Base-by-base conservation (phyloP, 2,113 vertebrate genomes). In the Megaceryle torquata region DNA sequence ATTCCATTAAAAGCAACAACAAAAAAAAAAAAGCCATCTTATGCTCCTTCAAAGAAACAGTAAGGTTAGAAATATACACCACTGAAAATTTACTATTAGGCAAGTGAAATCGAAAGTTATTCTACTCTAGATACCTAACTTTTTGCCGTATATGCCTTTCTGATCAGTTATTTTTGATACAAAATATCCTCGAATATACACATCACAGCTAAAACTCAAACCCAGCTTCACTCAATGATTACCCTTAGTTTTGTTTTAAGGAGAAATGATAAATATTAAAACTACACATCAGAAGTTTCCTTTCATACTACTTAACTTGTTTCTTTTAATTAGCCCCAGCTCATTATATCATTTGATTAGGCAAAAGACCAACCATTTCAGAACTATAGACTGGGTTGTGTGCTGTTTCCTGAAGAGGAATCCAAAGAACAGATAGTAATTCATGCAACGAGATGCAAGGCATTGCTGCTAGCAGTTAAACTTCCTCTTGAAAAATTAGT, bases 361-460 rank as follows among this genome's bases (percentile, higher is more conserved):
- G 2, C 65, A 22, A 54, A 85, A 82, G 37, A 60, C 1, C 16
- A 64, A 11, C 4, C 26, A 26, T 51, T 78, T 71, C 48, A 48
- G 33, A 46, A 51, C 29, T 67, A 43, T 0, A 28, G 9, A 12
- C 5, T 16, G 21, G 31, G 3, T 16, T 39, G 6, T 4, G 1
- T 41, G 9, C 7, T 10, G 1, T 29, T 82, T 48, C 15, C 21
- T 68, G 28, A 78, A 81, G 14, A 75, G 10, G 3, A 15, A 37
- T 4, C 22, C 26, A 53, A 53, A 53, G 26, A 53, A 43, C 0
- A 1, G n/a, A 28, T 8, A 21, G 31, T 25, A 76, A 64, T 28
- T 64, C 19, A 3, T 31, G 13, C 44, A 91, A 15, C 4, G 17
- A 93, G 50, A 10, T 72, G 39, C 72, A 74, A 89, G 37, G 12